These are phyloP conservation scores for Crenichthys baileyi DNA, from an alignment of 2,797 vertebrate genomes.

Conservation along the genomic window DNA sequence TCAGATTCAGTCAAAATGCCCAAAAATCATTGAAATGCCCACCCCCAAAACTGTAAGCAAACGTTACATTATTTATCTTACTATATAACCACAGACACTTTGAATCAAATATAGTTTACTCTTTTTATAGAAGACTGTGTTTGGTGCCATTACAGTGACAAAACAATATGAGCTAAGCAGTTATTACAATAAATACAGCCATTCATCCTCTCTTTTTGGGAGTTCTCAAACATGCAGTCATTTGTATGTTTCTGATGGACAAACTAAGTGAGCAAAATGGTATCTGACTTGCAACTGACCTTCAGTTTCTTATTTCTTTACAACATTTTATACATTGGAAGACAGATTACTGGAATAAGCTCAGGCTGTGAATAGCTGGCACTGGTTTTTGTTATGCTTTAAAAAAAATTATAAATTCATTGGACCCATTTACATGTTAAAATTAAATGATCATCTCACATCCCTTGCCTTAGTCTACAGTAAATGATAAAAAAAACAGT, in stretches of 20 bases:
- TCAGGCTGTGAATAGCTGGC: conserved; percentile 8
- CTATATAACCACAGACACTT: not conserved
- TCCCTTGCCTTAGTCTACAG: conserved; percentile 7
- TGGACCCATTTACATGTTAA: conserved; percentile 8
- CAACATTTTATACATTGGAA: conserved; percentile 17
- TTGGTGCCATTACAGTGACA: conserved; percentile 45
- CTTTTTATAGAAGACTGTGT: conserved; percentile 37
- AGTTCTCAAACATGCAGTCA: conserved; percentile 20
- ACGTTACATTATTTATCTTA: not conserved
- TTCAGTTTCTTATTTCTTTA: not conserved
- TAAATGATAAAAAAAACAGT: conserved; percentile 4
- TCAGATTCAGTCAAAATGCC: no score
- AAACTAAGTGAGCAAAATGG: not conserved
- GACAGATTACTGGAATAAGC: conserved; percentile 18
- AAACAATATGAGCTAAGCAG: conserved; percentile 4
- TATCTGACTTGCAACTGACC: not conserved
- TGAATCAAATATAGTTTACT: conserved; percentile 46
- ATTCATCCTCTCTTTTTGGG: conserved; percentile 31
- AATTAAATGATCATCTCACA: conserved; percentile 9
- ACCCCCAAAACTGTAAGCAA: not conserved
- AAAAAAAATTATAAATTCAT: conserved; percentile 5
- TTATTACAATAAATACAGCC: conserved; percentile 21
- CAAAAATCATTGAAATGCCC: no score
- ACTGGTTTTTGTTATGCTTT: conserved; percentile 14
- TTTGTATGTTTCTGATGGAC: not conserved